A percentile compares a stretch with the other conserved stretches of the same genome.
Conservation (phyloP, 1,140 invertebrate species). For the Reticulitermes speratus region DNA sequence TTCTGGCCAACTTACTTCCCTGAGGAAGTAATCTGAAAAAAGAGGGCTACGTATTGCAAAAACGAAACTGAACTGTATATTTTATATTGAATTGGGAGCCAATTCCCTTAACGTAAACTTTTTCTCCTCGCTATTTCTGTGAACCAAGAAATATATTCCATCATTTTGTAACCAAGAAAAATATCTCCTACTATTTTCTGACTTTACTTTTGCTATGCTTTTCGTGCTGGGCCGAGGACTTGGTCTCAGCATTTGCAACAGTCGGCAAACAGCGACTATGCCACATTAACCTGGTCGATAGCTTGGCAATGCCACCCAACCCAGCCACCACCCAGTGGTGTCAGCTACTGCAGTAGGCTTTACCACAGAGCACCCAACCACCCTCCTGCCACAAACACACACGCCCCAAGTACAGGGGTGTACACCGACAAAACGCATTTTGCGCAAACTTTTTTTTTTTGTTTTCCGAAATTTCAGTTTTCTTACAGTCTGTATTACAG, state of each 20-base stretch:
- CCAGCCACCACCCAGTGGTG: not conserved
- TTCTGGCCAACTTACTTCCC: not conserved
- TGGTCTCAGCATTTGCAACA: not conserved
- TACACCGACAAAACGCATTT: not conserved
- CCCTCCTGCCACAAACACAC: not conserved
- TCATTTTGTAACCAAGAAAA: not conserved
- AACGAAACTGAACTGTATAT: not conserved
- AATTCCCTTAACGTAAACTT: not conserved
- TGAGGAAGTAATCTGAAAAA: not conserved
- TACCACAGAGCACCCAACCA: not conserved
- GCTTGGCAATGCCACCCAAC: not conserved
- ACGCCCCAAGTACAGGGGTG: not conserved
- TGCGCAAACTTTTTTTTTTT: too few species aligned
- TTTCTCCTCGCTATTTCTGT: not conserved
- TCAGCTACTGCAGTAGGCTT: slow-evolving; percentile 4
- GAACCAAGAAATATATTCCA: not conserved
- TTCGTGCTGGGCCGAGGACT: not conserved
- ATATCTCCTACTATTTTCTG: not conserved
- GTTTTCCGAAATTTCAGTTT: too few species aligned
- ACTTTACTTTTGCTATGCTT: not conserved
- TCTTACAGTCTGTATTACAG: too few species aligned
- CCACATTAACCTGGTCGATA: slow-evolving; percentile 10
- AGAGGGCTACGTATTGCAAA: not conserved
- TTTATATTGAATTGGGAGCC: not conserved
- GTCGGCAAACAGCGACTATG: too few species aligned